Evolutionary conservation across 2,113 vertebrate genomes (phyloP).

Genomic region (Syngnathus floridae): DNA sequence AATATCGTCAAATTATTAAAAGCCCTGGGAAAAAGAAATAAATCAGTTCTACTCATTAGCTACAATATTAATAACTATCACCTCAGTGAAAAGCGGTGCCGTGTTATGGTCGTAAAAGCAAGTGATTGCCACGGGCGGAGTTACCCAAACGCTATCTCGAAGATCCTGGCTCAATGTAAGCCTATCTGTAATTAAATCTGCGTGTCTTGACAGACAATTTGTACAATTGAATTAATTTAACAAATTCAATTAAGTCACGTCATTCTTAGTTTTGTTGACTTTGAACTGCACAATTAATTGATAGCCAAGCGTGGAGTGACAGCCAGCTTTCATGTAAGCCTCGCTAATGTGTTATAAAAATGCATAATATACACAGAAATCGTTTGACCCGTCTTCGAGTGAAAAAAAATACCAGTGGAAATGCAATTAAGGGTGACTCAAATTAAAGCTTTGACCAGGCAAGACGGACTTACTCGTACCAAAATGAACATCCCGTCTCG

Average conservation of each 20-base stretch:
- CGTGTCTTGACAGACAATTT: neutral
- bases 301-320: neutral
- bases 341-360: neutral
- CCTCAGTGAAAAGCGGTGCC: neutral
- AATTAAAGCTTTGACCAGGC: slow-evolving; percentile 6
- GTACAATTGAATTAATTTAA: neutral
- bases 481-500: slow-evolving; percentile 2
- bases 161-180: neutral
- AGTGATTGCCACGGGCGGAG: neutral
- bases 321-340: neutral
- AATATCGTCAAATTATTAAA: neutral
- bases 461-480: neutral
- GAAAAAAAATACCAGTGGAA: neutral
- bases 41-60: neutral
- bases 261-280: neutral
- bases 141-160: neutral
- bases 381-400: neutral
- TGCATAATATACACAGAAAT: too few species aligned
- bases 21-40: neutral
- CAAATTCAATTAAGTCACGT: neutral
- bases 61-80: neutral
- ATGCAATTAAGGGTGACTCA: neutral
- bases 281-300: neutral
- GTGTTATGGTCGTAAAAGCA: neutral
- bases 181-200: neutral